Conservation (phyloP, 2,888 invertebrate genomes). For the Chromoteleia sp. region DNA sequence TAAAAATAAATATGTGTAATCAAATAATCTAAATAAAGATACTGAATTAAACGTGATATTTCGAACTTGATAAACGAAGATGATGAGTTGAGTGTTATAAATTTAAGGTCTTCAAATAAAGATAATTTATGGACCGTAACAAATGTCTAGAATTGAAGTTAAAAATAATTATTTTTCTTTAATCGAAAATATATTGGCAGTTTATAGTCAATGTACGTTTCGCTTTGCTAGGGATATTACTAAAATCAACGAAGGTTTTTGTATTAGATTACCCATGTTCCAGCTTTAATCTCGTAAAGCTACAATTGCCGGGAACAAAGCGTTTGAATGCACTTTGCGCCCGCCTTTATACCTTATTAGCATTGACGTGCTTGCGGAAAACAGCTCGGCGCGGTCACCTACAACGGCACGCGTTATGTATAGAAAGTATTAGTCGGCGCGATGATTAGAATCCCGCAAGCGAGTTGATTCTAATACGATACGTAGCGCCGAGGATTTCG, state of each 20-base stretch:
- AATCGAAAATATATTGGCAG: neutral
- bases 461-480: constrained; percentile 41
- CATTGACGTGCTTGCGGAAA: constrained; percentile 41
- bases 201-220: neutral
- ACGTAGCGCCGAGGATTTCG: constrained; percentile 20
- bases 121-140: too few species aligned
- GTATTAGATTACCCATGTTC: constrained; percentile 13
- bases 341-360: constrained; percentile 48
- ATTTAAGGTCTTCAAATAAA: too few species aligned
- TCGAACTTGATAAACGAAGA: too few species aligned
- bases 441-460: constrained; percentile 26
- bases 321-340: too few species aligned
- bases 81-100: neutral
- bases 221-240: neutral
- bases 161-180: too few species aligned
- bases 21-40: too few species aligned
- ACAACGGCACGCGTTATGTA: constrained; percentile 22
- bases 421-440: constrained; percentile 22
- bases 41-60: too few species aligned
- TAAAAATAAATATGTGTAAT: too few species aligned
- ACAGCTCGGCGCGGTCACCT: constrained; percentile 37
- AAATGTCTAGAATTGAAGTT: too few species aligned
- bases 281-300: constrained; percentile 31
- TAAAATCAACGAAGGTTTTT: neutral
- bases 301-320: too few species aligned